Evolutionary conservation across 2,888 invertebrate species (phyloP).

Genomic region (Ormyrus pomaceus): DNA sequence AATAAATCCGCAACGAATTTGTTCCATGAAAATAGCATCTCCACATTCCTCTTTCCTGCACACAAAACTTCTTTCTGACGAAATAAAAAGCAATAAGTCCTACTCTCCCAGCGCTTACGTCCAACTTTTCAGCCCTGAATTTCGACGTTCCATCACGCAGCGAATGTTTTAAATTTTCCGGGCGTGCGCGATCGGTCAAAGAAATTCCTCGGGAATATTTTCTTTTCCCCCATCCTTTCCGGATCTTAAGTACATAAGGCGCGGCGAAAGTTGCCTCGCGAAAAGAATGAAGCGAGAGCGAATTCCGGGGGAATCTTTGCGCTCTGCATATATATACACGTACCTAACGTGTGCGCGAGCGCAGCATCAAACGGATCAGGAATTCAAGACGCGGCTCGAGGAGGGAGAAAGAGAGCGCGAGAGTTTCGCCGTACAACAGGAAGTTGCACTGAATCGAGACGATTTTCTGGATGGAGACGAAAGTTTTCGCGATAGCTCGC

Average conservation of each 20-base stretch:
- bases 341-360: not conserved
- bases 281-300: not conserved
- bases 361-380: conserved; percentile 6
- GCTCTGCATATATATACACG: not conserved
- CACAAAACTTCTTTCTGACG: no score
- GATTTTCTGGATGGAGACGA: conserved; percentile 9
- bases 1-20: not conserved
- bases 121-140: not conserved
- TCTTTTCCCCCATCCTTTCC: no score
- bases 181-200: conserved; percentile 23
- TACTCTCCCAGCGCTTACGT: no score
- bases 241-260: conserved; percentile 5
- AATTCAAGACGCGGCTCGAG: not conserved
- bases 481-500: conserved; percentile 1
- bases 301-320: conserved; percentile 4
- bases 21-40: not conserved
- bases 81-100: no score
- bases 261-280: not conserved
- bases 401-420: not conserved
- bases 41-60: not conserved
- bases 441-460: conserved; percentile 1
- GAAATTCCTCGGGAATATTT: not conserved
- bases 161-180: not conserved
- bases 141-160: not conserved
- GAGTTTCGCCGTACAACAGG: not conserved